Percentiles rank a stretch among this genome's conserved stretches.
These are phyloP conservation scores for Pelusios castaneus DNA, from an alignment of 2,113 vertebrate genomes.

Conservation along the genomic window DNA sequence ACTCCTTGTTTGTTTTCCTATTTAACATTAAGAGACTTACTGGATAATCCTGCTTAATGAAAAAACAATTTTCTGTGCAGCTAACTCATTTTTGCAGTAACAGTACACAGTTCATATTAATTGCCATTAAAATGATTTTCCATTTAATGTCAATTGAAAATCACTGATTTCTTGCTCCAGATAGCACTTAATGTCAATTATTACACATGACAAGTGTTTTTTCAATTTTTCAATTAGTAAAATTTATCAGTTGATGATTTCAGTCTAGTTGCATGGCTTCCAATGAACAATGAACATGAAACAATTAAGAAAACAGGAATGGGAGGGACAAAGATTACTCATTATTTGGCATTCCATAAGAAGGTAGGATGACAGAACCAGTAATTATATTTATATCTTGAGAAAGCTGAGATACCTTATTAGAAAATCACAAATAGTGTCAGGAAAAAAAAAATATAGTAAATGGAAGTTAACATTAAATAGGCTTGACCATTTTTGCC, in stretches of 20 bases:
- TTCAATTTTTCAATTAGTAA: conserved; percentile 42
- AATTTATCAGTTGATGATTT: background rate
- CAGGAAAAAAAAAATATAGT: background rate
- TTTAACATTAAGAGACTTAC: background rate
- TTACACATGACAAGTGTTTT: background rate
- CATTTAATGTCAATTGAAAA: conserved; percentile 38
- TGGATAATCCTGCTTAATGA: background rate
- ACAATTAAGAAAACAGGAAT: background rate
- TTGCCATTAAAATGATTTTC: conserved; percentile 38
- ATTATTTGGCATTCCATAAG: background rate
- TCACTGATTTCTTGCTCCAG: background rate
- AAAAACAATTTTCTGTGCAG: background rate
- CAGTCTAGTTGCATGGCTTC: background rate
- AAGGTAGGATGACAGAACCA: background rate
- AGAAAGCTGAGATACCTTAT: background rate
- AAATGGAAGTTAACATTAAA: too few relatives aligned
- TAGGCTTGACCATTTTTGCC: background rate
- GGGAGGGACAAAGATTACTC: background rate
- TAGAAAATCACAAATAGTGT: background rate
- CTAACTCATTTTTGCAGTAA: background rate
- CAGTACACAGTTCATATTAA: conserved; percentile 10
- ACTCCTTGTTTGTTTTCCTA: too few relatives aligned
- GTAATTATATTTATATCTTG: rapidly evolving
- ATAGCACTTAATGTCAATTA: conserved; percentile 30
- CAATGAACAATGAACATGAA: background rate